Percentiles rank a stretch among this genome's conserved stretches.
These are phyloP conservation scores for Nomada fabriciana DNA, from an alignment of 2,888 invertebrate species.

Conservation along the genomic window DNA sequence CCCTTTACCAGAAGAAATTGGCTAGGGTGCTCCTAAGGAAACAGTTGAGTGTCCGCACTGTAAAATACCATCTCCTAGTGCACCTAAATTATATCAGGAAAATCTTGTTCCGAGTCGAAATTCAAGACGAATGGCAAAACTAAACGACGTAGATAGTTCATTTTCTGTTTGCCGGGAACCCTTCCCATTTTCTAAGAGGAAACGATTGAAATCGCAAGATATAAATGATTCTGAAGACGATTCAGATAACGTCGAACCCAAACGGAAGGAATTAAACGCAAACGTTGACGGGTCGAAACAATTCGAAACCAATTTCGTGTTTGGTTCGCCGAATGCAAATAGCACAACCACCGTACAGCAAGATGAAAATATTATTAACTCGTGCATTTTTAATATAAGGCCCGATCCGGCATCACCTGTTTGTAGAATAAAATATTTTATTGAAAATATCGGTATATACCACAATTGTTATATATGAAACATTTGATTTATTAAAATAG, in stretches of 20 bases:
- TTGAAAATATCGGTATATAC: no score
- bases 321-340: constrained; percentile 32
- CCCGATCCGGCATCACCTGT: not conserved
- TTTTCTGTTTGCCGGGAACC: not conserved
- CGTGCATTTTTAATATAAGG: constrained; percentile 41
- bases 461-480: no score
- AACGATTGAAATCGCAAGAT: not conserved
- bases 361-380: constrained; percentile 3
- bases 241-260: not conserved
- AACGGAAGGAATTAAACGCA: constrained; percentile 24
- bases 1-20: not conserved
- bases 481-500: not conserved
- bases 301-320: constrained; percentile 54
- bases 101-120: not conserved
- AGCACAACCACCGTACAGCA: not conserved
- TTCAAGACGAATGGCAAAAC: not conserved
- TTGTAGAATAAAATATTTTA: not conserved
- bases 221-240: not conserved
- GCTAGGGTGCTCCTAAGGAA: no score
- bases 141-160: not conserved
- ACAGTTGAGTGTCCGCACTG: not conserved
- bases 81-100: not conserved
- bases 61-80: not conserved
- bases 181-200: constrained; percentile 4
- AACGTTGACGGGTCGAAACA: constrained; percentile 52